phyloP scores from a whole-genome alignment of 2,888 invertebrate species.

The Tubulanus polymorphus region DNA sequence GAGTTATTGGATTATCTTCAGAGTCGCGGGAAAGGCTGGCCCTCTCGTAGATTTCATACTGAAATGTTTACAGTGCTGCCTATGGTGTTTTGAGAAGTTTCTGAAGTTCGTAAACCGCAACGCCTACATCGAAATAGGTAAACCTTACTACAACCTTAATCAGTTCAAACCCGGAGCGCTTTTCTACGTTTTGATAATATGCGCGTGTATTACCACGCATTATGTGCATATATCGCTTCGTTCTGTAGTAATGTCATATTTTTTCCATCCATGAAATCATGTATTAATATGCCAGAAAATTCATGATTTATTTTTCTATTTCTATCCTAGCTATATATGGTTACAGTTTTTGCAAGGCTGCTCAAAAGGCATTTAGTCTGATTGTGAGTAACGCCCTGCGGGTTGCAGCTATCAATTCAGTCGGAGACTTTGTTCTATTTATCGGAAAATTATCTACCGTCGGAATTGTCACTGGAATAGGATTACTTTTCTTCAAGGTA shows the following conservation, averaged over 20 bases:
- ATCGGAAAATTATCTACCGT: slow-evolving; percentile 77
- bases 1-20: slow-evolving; percentile 17
- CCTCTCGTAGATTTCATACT: slow-evolving; percentile 34
- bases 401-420: slow-evolving; percentile 85
- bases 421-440: slow-evolving; percentile 89
- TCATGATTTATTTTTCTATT: not conserved
- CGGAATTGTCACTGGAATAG: slow-evolving; percentile 73
- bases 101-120: slow-evolving; percentile 90
- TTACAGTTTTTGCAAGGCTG: slow-evolving; percentile 63
- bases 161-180: too few species aligned
- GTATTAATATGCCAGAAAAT: not conserved
- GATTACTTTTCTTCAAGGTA: slow-evolving; percentile 59
- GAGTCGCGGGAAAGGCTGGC: slow-evolving; percentile 29
- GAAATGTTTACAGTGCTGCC: slow-evolving; percentile 72
- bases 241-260: too few species aligned
- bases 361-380: slow-evolving; percentile 60
- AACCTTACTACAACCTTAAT: too few species aligned
- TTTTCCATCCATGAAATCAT: too few species aligned
- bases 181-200: too few species aligned
- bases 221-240: too few species aligned
- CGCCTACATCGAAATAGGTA: slow-evolving; percentile 84
- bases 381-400: slow-evolving; percentile 67
- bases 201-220: too few species aligned
- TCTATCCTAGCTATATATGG: slow-evolving; percentile 62
- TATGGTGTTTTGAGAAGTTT: slow-evolving; percentile 84